Base-by-base conservation (phyloP, 2,888 invertebrate genomes). In the Nomada goodeniana region DNA sequence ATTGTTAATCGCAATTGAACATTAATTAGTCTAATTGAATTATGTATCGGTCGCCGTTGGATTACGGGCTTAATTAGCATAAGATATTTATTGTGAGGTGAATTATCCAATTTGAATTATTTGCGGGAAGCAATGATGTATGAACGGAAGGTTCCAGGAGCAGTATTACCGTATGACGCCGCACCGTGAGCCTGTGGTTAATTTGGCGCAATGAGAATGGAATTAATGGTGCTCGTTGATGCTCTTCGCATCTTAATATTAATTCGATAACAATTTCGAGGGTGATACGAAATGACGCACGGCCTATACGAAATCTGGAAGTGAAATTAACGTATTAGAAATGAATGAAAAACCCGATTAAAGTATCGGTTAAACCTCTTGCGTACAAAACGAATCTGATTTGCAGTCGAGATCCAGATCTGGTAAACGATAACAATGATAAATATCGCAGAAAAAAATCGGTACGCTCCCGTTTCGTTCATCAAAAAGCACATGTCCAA, bases 1-100 rank as follows among this genome's bases (percentile, higher is more conserved):
- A 78, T 83, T 83, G 83, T 83, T 83, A 83, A 83, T 83, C 79
- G 83, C 74, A 72, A 74, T 83, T 70, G 71, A 77, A 77, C 63
- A 71, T 83, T 83, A 83, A 83, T 83, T 83, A 78, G 71, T 59
- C 47, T 83, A 83, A 83, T 83, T 83, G 83, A 83, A 83, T 83
- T 78, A 83, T 74, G 83, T 68, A 78, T 83, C 67, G 70, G 44
- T 52, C 53, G 64, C 65, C 76, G 72, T 23, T 70, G 68, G 61
- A 83, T 83, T 76, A 65, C 69, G 72, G 83, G 83, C 69, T 72
- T 83, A 83, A 83, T 83, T 83, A 78, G 75, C 72, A 75, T 83
- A 78, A 47, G 83, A 83, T 79, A 83, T 83, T 83, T 83, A 83
- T 79, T 83, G 69, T 61, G 64, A 64, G 53, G 52, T 64, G 74